phyloP scores from a whole-genome alignment of 2,888 invertebrate genomes.

The Netelia fuscicornis region DNA sequence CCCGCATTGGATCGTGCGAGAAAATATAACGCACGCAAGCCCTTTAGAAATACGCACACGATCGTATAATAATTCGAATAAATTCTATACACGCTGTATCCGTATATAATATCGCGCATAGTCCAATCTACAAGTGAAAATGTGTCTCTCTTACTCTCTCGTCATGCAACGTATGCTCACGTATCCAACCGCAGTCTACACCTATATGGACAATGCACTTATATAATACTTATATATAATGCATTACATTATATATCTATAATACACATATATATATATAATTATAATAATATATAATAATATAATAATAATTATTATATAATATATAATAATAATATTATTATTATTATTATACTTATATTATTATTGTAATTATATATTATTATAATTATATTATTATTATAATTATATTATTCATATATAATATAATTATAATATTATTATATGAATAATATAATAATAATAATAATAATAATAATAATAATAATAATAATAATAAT shows the following conservation, averaged over 20 bases:
- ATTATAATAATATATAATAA: too few relatives aligned
- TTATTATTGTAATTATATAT: too few relatives aligned
- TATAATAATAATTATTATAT: too few relatives aligned
- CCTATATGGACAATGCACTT: constrained; percentile 5
- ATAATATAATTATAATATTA: too few relatives aligned
- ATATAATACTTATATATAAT: neutral
- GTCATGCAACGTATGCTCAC: constrained; percentile 34
- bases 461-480: too few relatives aligned
- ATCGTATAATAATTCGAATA: constrained; percentile 43
- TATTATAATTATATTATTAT: too few relatives aligned
- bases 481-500: too few relatives aligned
- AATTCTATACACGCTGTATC: neutral
- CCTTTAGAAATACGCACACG: constrained; percentile 21
- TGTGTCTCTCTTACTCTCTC: constrained; percentile 19
- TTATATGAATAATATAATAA: too few relatives aligned
- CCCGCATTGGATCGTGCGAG: constrained; percentile 48
- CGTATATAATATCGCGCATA: neutral
- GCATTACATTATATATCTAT: neutral
- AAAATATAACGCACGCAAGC: constrained; percentile 44
- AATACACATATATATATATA: too few relatives aligned
- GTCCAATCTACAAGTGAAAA: constrained; percentile 59
- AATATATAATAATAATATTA: too few relatives aligned
- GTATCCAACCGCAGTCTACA: neutral
- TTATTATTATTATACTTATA: too few relatives aligned
- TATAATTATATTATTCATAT: too few relatives aligned